A percentile compares a stretch with the other conserved stretches of the same genome.
phyloP scores from a whole-genome alignment of 2,888 invertebrate genomes.

The Philhelius pedissequus region DNA sequence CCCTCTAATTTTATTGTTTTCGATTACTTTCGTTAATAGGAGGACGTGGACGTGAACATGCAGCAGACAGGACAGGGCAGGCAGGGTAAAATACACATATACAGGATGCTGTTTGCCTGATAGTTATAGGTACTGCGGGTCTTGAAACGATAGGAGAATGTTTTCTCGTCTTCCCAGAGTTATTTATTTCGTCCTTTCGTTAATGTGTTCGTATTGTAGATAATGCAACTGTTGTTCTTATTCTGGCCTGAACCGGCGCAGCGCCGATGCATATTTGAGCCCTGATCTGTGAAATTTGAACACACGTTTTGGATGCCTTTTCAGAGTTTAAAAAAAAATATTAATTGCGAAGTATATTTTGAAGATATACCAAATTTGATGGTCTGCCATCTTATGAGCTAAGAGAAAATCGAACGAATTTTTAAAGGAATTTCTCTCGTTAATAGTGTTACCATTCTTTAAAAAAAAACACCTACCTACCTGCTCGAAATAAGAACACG shows the following conservation, averaged over 20 bases:
- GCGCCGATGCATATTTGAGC: conserved; percentile 62
- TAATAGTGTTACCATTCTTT: background rate
- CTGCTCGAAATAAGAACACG: no score
- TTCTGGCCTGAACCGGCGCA: background rate
- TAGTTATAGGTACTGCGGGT: background rate
- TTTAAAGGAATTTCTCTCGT: background rate
- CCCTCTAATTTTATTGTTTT: conserved; percentile 67
- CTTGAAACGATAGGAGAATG: conserved; percentile 1
- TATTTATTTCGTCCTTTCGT: conserved; percentile 63
- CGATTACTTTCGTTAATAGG: conserved; percentile 67
- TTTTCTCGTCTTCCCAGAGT: conserved; percentile 30
- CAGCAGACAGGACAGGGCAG: background rate
- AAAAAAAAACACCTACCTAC: no score
- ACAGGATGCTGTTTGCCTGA: conserved; percentile 19
- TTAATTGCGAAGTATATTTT: background rate
- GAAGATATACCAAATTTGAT: background rate
- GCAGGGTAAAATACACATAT: background rate
- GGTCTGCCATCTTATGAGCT: background rate
- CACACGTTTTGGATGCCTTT: conserved; percentile 53
- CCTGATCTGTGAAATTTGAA: conserved; percentile 64
- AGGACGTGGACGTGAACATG: conserved; percentile 1
- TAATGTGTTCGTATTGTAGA: conserved; percentile 42
- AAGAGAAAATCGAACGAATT: no score
- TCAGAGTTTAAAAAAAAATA: background rate
- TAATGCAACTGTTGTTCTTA: conserved; percentile 31